Evolutionary conservation across 1,140 invertebrate genomes (phyloP).

Genomic region (Drosophila chauvacae): DNA sequence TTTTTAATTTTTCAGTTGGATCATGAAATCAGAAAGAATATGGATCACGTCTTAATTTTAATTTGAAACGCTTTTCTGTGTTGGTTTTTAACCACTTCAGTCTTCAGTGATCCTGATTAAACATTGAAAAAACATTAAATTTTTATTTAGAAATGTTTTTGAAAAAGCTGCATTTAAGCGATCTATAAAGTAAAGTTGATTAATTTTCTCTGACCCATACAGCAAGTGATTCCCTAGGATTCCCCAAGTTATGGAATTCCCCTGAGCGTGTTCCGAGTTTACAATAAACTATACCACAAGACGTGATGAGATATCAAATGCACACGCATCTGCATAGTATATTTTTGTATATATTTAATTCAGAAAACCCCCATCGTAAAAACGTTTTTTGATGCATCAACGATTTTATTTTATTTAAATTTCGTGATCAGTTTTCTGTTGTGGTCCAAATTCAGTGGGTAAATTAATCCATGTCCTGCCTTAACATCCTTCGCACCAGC

Average conservation of each 20-base stretch:
- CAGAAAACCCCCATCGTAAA: not conserved
- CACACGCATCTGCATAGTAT: not conserved
- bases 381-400: not conserved
- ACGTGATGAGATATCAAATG: not conserved
- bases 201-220: not conserved
- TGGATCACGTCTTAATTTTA: too few species aligned
- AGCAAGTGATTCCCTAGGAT: not conserved
- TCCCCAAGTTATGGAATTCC: not conserved
- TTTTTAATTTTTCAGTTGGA: too few species aligned
- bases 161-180: not conserved
- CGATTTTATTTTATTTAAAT: not conserved
- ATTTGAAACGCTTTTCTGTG: too few species aligned
- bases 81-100: too few species aligned
- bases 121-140: too few species aligned
- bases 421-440: too few species aligned
- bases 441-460: not conserved
- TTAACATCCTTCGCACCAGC: constrained; percentile 31
- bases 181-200: not conserved
- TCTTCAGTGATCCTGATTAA: too few species aligned
- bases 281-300: not conserved
- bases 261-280: not conserved
- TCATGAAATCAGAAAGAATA: too few species aligned
- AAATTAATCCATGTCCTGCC: too few species aligned
- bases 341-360: not conserved
- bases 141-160: too few species aligned